Evolutionary conservation across 2,797 vertebrate species (phyloP), one percentile per base, ranked within the genome.

Genomic region (Lithobates pipiens): DNA sequence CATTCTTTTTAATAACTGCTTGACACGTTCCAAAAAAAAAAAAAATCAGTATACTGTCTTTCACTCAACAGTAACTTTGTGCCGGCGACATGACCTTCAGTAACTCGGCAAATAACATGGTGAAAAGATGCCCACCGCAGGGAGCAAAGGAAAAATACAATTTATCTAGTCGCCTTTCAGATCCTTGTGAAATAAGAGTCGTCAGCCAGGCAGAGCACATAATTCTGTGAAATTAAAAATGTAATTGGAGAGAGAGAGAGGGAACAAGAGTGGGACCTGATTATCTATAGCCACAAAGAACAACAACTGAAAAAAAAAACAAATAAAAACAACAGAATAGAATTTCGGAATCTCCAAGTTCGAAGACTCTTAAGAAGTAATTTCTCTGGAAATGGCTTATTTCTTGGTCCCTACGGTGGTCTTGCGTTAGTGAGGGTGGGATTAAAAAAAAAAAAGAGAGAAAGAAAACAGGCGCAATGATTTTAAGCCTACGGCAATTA

Each of bases 171-270:
- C 29, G 23, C 42, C 34, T 57, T 46, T 50, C 65, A 44, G 46
- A 13, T 76, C 69, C 23, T 80, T 39, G 23, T 57, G 70, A 80
- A 54, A 75, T 27, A 80, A 61, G 50, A 81, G 65, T 67, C 71
- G 29, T 65, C 78, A 71, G 34, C 54, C 54, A 54, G 29, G 34
- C 50, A 84, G 42, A 76, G 68, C 36, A 76, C 50, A 70, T 82
- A 65, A 78, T 69, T 80, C 81, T 78, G 70, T 32, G 71, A 87
- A 87, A 75, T 78, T 54, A 80, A 87, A 83, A 74, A 54, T 80
- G 71, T 76, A 70, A 85, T 80, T 76, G 77, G 16, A 57, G 36
- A 78, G 54, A 72, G 65, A 67, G 65, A 13, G 65, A 29, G 65
- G 4, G 50, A 54, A 15, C 27, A 18, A 11, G 65, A 67, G 65